Evolutionary conservation across 2,113 vertebrate species (phyloP).

Genomic region (Indicator maculatus): DNA sequence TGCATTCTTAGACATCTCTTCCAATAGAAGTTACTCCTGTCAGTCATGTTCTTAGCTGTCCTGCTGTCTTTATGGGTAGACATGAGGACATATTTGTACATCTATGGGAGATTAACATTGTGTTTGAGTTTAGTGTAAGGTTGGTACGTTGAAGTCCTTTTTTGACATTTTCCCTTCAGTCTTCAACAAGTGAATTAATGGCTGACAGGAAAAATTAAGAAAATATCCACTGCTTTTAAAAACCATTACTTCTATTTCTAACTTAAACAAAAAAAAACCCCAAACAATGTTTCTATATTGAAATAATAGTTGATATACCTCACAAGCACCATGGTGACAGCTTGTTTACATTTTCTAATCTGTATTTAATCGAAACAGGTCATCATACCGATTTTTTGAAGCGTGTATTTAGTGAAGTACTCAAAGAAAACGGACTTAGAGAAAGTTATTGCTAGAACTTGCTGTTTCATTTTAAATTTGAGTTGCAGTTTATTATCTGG

Average conservation of each 20-base stretch:
- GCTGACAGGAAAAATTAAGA: background rate
- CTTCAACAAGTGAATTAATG: background rate
- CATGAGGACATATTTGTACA: accelerated
- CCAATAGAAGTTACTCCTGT: background rate
- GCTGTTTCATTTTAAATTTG: background rate
- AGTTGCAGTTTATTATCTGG: background rate
- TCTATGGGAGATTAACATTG: background rate
- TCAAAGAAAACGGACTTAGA: background rate
- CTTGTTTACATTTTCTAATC: background rate
- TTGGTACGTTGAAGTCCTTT: background rate
- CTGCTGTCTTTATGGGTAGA: background rate
- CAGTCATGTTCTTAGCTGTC: background rate
- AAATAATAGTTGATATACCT: background rate
- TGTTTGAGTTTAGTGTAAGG: background rate
- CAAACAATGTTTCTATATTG: background rate
- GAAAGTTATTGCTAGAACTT: background rate
- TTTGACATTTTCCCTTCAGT: background rate
- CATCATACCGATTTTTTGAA: background rate
- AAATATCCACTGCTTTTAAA: background rate
- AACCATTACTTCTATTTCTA: background rate
- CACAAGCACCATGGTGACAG: background rate
- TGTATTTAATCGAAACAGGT: background rate
- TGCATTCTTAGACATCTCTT: background rate
- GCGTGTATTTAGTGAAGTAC: background rate
- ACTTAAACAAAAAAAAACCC: background rate